phyloP scores from a whole-genome alignment of 1,140 invertebrate species.

The Brachionus calyciflorus region DNA sequence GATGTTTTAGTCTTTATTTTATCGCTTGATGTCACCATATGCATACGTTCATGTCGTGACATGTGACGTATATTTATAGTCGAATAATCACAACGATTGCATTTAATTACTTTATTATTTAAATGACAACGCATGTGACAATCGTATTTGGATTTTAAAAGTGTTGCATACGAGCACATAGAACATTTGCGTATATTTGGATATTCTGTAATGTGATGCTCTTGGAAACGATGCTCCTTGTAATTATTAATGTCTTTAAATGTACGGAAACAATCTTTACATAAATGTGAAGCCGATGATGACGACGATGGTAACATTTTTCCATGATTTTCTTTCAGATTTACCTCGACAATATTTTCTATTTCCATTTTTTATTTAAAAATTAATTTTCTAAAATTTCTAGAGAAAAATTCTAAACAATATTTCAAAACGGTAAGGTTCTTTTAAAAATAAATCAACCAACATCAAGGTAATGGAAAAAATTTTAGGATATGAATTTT shows the following conservation, averaged over 20 bases:
- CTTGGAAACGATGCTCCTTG: constrained; percentile 29
- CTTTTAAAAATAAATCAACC: no score
- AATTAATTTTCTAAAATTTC: no score
- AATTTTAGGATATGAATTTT: no score
- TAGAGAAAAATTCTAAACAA: no score
- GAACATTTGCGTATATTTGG: constrained; percentile 12
- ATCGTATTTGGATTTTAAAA: constrained; percentile 40
- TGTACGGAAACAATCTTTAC: constrained; percentile 24
- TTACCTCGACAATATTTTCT: neutral
- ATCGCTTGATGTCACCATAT: neutral
- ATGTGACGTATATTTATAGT: constrained; percentile 42
- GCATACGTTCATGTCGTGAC: constrained; percentile 22
- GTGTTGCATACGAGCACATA: constrained; percentile 34
- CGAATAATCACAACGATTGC: constrained; percentile 28
- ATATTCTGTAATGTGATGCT: constrained; percentile 21
- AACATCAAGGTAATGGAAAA: no score
- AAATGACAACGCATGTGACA: constrained; percentile 43
- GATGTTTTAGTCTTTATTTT: neutral
- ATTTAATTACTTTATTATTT: constrained; percentile 38
- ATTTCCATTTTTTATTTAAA: neutral
- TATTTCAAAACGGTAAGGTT: no score
- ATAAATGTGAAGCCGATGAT: neutral
- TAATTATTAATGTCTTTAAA: constrained; percentile 45
- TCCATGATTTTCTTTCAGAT: neutral
- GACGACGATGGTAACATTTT: neutral